Evolutionary conservation across 2,888 invertebrate species (phyloP), one percentile per base, ranked within the genome.

Genomic region (Acholoe squamosa): DNA sequence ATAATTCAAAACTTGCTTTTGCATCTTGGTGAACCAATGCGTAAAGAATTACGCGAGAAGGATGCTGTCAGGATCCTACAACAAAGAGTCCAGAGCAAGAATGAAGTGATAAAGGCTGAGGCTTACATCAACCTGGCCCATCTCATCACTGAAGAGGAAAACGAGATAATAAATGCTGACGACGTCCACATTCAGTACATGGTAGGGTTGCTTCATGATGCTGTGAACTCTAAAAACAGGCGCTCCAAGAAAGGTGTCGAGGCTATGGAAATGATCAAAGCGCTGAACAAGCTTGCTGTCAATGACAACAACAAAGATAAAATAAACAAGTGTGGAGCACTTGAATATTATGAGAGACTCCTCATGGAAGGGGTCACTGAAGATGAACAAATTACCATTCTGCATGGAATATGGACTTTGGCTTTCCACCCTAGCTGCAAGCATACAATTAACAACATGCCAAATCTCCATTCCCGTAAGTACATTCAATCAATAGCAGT

Each of bases 231-330:
- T 16, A 89, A 91, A 0, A 91, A 92, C 33, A 93, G 94, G 84
- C 92, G 93, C 77, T 93, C 94, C 3, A 90, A 91, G 80, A 94
- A 93, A 91, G 94, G 94, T 5, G 94, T 94, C 93, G 92, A 89
- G 90, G 93, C 92, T 7, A 67, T 90, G n/a, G 94, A 94, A 90
- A 91, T 93, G 22, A 71, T 94, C 28, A 92, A 91, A 51, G 94
- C 94, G 0, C 90, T 94, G 34, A 94, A 94, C 89, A 94, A 94
- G 89, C 91, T 94, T 5, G 92, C 94, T 10, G 92, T 93, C 10
- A 94, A 94, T 91, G 94, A 94, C 90, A 92, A 92, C 61, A 94
- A 94, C 91, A 94, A 94, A 90, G 93, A 93, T 14, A 92, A 92
- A 54, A 92, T 94, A 12, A 93, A 94, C 0, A 89, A 91, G 54